These are phyloP conservation scores for Teleogryllus occipitalis DNA, from an alignment of 1,140 invertebrate species.

Conservation along the genomic window DNA sequence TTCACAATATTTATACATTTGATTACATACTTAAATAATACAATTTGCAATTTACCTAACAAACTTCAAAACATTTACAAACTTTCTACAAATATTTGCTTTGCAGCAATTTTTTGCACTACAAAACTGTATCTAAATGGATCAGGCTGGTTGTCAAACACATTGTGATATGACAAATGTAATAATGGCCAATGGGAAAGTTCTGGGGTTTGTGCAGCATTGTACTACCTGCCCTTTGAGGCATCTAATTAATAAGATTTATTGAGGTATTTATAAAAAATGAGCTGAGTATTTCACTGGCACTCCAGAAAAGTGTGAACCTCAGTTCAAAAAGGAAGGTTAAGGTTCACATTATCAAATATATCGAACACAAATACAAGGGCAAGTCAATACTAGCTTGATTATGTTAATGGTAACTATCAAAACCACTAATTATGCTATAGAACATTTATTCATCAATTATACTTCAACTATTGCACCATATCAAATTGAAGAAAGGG, in stretches of 20 bases:
- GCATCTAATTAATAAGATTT: not conserved
- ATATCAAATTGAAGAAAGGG: too few species aligned
- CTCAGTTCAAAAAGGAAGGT: too few species aligned
- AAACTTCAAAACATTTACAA: not conserved
- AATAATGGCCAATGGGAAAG: too few species aligned
- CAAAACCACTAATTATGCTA: too few species aligned
- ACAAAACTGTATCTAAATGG: not conserved
- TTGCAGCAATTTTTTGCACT: not conserved
- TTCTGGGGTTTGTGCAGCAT: not conserved
- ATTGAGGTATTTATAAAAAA: not conserved
- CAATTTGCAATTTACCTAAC: not conserved
- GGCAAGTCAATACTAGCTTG: too few species aligned
- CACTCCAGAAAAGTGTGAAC: not conserved
- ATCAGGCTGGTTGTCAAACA: not conserved
- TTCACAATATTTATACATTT: slow-evolving; percentile 1
- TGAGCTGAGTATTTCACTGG: not conserved
- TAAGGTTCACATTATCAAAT: too few species aligned
- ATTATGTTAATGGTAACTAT: too few species aligned
- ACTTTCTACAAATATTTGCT: not conserved
- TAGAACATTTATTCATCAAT: too few species aligned
- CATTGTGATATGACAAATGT: not conserved
- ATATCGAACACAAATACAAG: too few species aligned
- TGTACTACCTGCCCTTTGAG: not conserved
- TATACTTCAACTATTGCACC: too few species aligned
- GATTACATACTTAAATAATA: not conserved